Evolutionary conservation across 2,113 vertebrate species (phyloP).

Genomic region (Myotis lucifugus): DNA sequence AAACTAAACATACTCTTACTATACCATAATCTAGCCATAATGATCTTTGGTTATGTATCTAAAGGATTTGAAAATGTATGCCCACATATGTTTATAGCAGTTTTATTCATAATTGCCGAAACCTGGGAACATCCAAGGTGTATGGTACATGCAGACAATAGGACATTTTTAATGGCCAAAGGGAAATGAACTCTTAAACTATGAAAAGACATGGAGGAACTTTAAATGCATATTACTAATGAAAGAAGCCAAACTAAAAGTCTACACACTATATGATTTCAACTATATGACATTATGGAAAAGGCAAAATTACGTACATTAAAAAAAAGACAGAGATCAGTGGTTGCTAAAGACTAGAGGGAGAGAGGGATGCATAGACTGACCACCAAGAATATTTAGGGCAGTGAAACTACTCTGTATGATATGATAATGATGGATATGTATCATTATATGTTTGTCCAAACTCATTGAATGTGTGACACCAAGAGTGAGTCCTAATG

Average conservation of each 20-base stretch:
- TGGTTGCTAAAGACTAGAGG: not conserved
- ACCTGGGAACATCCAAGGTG: not conserved
- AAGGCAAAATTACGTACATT: not conserved
- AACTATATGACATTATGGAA: not conserved
- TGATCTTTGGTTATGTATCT: not conserved
- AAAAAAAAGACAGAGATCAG: not conserved
- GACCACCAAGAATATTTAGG: not conserved
- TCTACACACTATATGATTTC: not conserved
- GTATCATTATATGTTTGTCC: not conserved
- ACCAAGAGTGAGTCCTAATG: not conserved
- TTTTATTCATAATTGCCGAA: not conserved
- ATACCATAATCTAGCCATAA: not conserved
- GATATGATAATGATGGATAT: not conserved
- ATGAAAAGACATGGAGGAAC: not conserved
- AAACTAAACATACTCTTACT: not conserved
- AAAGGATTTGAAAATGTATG: not conserved
- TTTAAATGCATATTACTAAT: not conserved
- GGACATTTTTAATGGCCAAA: not conserved
- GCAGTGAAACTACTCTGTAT: not conserved
- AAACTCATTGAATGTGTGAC: not conserved
- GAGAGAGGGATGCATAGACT: not conserved
- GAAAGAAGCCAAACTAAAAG: not conserved
- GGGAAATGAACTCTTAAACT: not conserved
- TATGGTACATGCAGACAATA: not conserved
- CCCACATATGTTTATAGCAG: not conserved